Base-by-base conservation (phyloP, 1,140 invertebrate species). In the Branchinecta lynchi region DNA sequence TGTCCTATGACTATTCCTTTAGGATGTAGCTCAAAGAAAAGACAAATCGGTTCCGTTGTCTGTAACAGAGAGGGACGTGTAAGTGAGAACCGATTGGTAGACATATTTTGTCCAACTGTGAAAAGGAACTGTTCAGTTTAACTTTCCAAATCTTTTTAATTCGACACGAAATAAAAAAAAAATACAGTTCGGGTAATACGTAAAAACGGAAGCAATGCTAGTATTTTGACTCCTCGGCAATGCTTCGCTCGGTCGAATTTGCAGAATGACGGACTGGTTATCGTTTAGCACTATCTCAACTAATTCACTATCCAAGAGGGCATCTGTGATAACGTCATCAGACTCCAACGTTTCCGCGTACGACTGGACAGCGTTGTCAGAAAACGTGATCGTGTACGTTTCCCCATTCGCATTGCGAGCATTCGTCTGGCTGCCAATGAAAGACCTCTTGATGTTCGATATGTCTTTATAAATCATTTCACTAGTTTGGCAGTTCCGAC, bases 361-460 rank as follows among this genome's bases (percentile, higher is more conserved):
- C n/a, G 46, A 51, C 46, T 51, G 46, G n/a, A 51, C 46, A 51
- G 46, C 46, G 46, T 51, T 51, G n/a, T 51, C 46, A 51, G 46
- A 51, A 51, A 51, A 51, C n/a, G 46, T n/a, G 46, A 51, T 51
- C 9, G 46, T 9, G 46, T 51, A 51, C n/a, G 46, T 51, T 51
- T 51, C 9, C n/a, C 46, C 46, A 51, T 51, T 51, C 46, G 46
- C 46, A 51, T 51, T 51, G 46, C 46, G 46, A 51, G n/a, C 46
- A 51, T 9, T 51, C 46, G 46, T n/a, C 9, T 51, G 9, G 46
- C 9, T 51, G 46, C 46, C 46, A 51, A 51, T n/a, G n/a, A 51
- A 51, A 51, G 46, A 51, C n/a, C 46, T 51, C 46, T 51, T 51
- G n/a, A 51, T n/a, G 51, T 60, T 60, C 6, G 51, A 60, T 60